These are phyloP conservation scores for Drosophila pseudoobscura DNA, from an alignment of 1,140 invertebrate species.

Conservation along the genomic window DNA sequence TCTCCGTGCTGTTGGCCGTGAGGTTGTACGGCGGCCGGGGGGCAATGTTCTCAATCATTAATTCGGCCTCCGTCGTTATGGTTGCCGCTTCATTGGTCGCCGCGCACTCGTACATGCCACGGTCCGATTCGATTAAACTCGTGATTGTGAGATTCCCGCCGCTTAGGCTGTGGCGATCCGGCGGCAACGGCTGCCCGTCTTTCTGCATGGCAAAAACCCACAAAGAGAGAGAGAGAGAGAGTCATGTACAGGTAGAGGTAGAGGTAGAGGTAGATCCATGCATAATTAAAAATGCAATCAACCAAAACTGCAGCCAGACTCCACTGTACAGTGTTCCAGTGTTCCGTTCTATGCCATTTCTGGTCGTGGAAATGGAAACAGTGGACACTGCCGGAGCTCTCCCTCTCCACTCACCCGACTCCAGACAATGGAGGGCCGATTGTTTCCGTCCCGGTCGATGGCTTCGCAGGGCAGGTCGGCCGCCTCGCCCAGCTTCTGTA, in stretches of 20 bases:
- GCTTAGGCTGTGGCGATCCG: slow-evolving; percentile 87
- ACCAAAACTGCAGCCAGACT: slow-evolving; percentile 44
- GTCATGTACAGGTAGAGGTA: slow-evolving; percentile 1
- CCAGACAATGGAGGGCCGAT: slow-evolving; percentile 92
- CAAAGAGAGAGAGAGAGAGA: slow-evolving; percentile 9
- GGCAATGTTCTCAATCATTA: slow-evolving; percentile 93
- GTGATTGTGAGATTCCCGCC: slow-evolving; percentile 95
- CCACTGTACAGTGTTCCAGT: background rate
- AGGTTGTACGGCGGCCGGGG: slow-evolving; percentile 96
- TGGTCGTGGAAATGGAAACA: slow-evolving; percentile 9
- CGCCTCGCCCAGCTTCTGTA: slow-evolving; percentile 91
- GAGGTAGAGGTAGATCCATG: slow-evolving; percentile 25
- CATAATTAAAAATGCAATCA: slow-evolving; percentile 76
- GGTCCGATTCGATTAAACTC: slow-evolving; percentile 92
- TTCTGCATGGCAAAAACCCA: slow-evolving; percentile 84
- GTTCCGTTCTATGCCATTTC: slow-evolving; percentile 8
- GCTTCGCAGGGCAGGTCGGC: slow-evolving; percentile 94
- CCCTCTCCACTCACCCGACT: slow-evolving; percentile 88
- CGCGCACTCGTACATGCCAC: slow-evolving; percentile 95
- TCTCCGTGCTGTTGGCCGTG: slow-evolving; percentile 89
- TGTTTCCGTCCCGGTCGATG: slow-evolving; percentile 87
- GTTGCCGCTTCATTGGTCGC: slow-evolving; percentile 96
- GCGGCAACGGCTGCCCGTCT: slow-evolving; percentile 89
- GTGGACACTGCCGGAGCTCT: background rate
- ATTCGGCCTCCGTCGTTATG: slow-evolving; percentile 92